A percentile compares a stretch with the other conserved stretches of the same genome.
Conservation (phyloP, 2,113 vertebrate species). For the Lontra canadensis region DNA sequence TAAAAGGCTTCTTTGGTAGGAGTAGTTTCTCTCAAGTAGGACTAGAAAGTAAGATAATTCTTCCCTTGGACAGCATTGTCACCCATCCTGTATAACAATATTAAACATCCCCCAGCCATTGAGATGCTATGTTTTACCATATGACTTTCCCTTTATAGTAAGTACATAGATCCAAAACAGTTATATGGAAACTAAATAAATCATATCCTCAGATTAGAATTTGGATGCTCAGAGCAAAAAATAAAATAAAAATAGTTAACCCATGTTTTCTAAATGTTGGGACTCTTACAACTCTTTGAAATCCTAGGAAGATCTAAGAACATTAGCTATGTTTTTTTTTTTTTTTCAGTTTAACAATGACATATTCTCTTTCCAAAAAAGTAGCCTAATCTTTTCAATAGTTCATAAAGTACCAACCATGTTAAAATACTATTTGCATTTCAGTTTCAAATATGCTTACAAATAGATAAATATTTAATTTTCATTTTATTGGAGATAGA, state of each 20-base stretch:
- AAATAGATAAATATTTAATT: neutral
- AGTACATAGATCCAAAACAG: neutral
- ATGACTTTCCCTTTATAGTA: neutral
- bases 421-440: neutral
- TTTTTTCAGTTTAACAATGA: neutral
- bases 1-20: neutral
- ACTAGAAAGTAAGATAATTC: neutral
- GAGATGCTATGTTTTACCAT: neutral
- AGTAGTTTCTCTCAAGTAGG: neutral
- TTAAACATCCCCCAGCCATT: neutral
- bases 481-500: neutral
- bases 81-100: neutral
- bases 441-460: neutral
- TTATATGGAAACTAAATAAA: neutral
- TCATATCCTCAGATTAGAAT: neutral
- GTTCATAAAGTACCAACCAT: neutral
- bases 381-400: neutral
- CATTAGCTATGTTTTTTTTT: neutral
- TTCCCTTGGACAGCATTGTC: neutral
- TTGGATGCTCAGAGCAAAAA: neutral
- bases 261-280: neutral
- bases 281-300: neutral
- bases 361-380: neutral
- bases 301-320: neutral
- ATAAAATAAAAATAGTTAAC: neutral